These are phyloP conservation scores for Camponotus fellah DNA, from an alignment of 2,888 invertebrate species.

Conservation along the genomic window DNA sequence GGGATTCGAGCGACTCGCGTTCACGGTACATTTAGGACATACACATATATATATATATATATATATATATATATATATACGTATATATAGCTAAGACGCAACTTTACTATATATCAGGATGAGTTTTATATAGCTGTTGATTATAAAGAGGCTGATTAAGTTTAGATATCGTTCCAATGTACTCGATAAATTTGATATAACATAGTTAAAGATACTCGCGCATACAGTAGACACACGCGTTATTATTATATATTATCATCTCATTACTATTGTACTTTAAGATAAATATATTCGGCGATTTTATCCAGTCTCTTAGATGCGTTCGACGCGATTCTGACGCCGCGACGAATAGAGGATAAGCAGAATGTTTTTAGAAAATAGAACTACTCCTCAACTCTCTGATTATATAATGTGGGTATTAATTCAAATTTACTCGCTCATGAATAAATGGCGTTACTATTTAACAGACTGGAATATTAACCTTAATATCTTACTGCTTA, in stretches of 20 bases:
- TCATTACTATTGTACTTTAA: slow-evolving; percentile 28
- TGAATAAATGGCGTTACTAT: background rate
- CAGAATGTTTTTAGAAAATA: background rate
- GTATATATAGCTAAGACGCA: slow-evolving; percentile 56
- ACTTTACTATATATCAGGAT: slow-evolving; percentile 62
- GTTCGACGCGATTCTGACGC: slow-evolving; percentile 23
- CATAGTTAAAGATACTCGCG: slow-evolving; percentile 49
- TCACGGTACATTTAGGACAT: slow-evolving; percentile 46
- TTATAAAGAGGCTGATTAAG: slow-evolving; percentile 80
- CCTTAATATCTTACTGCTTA: background rate
- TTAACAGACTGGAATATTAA: background rate
- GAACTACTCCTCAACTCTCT: background rate
- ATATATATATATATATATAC: slow-evolving; percentile 57
- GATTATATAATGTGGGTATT: background rate
- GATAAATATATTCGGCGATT: slow-evolving; percentile 24
- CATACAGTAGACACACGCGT: slow-evolving; percentile 17
- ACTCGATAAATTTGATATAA: slow-evolving; percentile 72
- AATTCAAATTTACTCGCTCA: background rate
- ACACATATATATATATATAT: slow-evolving; percentile 51
- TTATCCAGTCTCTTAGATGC: slow-evolving; percentile 17
- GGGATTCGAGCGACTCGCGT: slow-evolving; percentile 32
- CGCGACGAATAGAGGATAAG: slow-evolving; percentile 16
- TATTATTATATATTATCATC: slow-evolving; percentile 46
- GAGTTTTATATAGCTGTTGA: slow-evolving; percentile 77
- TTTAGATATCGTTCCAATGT: slow-evolving; percentile 62